Conservation (phyloP, 2,113 vertebrate genomes). For the Tricholaema leucomelas region DNA sequence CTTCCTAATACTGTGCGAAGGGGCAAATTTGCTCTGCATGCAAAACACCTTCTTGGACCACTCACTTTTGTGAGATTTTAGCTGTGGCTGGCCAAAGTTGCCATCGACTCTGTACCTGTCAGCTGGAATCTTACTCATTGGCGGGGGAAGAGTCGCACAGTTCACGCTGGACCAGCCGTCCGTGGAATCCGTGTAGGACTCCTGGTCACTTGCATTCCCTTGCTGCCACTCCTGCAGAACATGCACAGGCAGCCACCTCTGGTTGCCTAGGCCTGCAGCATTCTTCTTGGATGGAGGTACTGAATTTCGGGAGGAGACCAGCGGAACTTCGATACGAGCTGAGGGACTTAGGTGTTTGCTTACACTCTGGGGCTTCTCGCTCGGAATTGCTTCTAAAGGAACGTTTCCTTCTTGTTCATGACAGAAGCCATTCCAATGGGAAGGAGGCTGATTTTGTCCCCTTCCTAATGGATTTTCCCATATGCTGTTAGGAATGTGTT, state of each 20-base stretch:
- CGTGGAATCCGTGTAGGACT: slow-evolving; percentile 95
- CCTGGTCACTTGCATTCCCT: slow-evolving; percentile 89
- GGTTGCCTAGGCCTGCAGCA: slow-evolving; percentile 53
- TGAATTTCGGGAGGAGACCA: slow-evolving; percentile 77
- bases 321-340: slow-evolving; percentile 79
- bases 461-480: slow-evolving; percentile 82
- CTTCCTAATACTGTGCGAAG: slow-evolving; percentile 79
- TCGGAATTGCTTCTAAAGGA: slow-evolving; percentile 77
- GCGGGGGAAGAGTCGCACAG: slow-evolving; percentile 94
- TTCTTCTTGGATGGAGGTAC: slow-evolving; percentile 80
- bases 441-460: slow-evolving; percentile 73
- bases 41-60: slow-evolving; percentile 91
- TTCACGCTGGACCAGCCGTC: slow-evolving; percentile 97
- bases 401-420: slow-evolving; percentile 76
- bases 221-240: slow-evolving; percentile 92
- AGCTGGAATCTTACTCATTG: slow-evolving; percentile 97
- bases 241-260: slow-evolving; percentile 92
- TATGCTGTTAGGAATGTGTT: slow-evolving; percentile 76
- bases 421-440: slow-evolving; percentile 86
- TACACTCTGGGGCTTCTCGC: slow-evolving; percentile 79
- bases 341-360: slow-evolving; percentile 75
- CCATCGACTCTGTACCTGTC: slow-evolving; percentile 92
- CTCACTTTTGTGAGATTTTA: slow-evolving; percentile 83
- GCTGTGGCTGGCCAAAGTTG: slow-evolving; percentile 77
- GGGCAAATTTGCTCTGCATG: slow-evolving; percentile 78